Base-by-base conservation (phyloP, 2,888 invertebrate species). In the Eupithecia abbreviata region DNA sequence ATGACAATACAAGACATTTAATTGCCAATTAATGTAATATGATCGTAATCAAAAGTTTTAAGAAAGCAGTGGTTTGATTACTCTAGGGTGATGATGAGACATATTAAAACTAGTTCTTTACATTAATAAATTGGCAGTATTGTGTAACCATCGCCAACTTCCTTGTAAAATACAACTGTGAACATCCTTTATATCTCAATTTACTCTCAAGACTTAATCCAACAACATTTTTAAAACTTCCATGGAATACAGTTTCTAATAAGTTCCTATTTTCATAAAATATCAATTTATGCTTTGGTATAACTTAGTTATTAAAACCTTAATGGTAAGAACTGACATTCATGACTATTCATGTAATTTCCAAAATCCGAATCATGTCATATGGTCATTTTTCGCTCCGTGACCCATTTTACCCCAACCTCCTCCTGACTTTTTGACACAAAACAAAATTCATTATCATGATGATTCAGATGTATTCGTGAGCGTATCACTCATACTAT, bases 121-220 rank as follows among this genome's bases (percentile, higher is more conserved):
- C 49, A 49, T 77, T 77, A 62, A 58, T 49, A 51, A 72, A 77
- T 76, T 77, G 77, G 74, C 77, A 79, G 77, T 73, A 77, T 69
- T 47, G 47, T 47, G 68, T 72, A 66, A 75, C 70, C 65, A 70
- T 65, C 70, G 69, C 70, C 65, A 76, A 41, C 41, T 45, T 74
- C 51, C 42, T 70, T 73, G 51, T 71, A 42, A 73, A 69, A 65
- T 62, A 43, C 13, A 65, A 41, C 67, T 58, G 30, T 45, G 9
- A 43, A 43, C 68, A 47, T 68, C 18, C 12, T 4, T 18, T 68
- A 18, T 45, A 43, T 6, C 43, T 45, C 15, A 5, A 10, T 41
- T 15, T 66, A 13, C 67, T 18, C 9, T 0, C 69, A 47, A 18
- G 0, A 67, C 67, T 10, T 3, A 66, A 3, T 66, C 15, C 66